A percentile compares a stretch with the other conserved stretches of the same genome.
These are phyloP conservation scores for Syrista parreyssii DNA, from an alignment of 2,888 invertebrate genomes.

Conservation along the genomic window DNA sequence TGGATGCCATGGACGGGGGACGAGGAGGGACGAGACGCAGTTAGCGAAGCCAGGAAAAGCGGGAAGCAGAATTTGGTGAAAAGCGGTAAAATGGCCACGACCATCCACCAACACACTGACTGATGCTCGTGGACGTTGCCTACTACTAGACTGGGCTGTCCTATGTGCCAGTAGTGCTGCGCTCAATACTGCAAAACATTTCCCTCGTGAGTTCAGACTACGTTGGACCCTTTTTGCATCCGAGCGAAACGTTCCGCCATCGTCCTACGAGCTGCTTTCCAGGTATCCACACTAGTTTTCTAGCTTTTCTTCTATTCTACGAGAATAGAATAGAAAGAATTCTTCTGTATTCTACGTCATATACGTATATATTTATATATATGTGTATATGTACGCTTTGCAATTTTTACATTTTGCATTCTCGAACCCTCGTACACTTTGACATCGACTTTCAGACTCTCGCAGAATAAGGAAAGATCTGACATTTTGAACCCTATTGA, in stretches of 20 bases:
- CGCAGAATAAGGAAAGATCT: not conserved
- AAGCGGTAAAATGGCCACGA: conserved; percentile 3
- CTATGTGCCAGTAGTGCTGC: conserved; percentile 13
- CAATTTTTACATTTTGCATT: not conserved
- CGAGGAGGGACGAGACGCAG: not conserved
- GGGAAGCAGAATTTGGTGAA: not conserved
- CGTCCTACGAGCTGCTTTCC: not conserved
- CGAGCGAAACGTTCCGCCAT: conserved; percentile 31
- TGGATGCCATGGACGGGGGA: not conserved
- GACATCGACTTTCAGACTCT: not conserved
- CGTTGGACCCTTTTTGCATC: conserved; percentile 40
- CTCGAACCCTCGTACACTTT: not conserved
- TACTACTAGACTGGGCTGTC: not conserved
- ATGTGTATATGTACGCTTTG: not conserved
- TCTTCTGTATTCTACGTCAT: not conserved
- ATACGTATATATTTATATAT: not conserved
- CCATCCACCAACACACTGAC: not conserved
- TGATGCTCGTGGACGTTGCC: not conserved
- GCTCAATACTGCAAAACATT: conserved; percentile 54
- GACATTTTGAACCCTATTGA: not conserved
- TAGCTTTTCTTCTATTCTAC: conserved; percentile 1
- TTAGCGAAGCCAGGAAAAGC: not conserved
- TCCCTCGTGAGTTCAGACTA: conserved; percentile 39
- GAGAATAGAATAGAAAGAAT: too few relatives aligned
- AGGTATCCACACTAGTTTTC: not conserved